These are phyloP conservation scores for Heterotis niloticus DNA, from an alignment of 2,113 vertebrate species.

Conservation along the genomic window DNA sequence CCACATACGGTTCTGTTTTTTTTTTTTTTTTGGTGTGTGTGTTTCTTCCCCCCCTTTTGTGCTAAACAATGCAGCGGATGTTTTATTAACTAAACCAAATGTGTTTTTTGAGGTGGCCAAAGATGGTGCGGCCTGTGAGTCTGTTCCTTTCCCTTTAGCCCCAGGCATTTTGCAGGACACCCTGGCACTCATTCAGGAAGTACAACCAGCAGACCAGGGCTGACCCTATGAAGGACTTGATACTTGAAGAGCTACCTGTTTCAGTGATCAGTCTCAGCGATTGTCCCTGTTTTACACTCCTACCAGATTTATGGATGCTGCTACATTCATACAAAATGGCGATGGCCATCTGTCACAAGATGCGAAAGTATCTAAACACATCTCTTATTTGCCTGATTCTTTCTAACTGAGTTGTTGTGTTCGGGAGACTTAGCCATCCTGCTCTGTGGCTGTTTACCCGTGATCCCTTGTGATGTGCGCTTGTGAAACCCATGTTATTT, in stretches of 20 bases:
- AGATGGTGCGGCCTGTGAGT: neutral
- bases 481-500: no score
- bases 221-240: neutral
- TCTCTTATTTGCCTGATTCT: no score
- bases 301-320: no score
- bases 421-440: no score
- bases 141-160: neutral
- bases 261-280: neutral
- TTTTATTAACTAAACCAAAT: conserved; percentile 70
- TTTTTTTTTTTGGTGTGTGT: conserved; percentile 56
- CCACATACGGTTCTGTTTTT: conserved; percentile 67
- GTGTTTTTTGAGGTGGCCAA: conserved; percentile 46
- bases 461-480: no score
- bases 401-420: no score
- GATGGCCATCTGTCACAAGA: no score
- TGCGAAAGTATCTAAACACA: no score
- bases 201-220: neutral
- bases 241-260: neutral
- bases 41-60: conserved; percentile 18
- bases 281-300: neutral
- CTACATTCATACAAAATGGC: no score
- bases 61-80: conserved; percentile 61
- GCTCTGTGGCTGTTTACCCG: no score
- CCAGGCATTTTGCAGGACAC: conserved; percentile 4
- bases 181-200: neutral